Conservation (phyloP, 2,888 invertebrate genomes). For the Pycnomerus fuliginosus region DNA sequence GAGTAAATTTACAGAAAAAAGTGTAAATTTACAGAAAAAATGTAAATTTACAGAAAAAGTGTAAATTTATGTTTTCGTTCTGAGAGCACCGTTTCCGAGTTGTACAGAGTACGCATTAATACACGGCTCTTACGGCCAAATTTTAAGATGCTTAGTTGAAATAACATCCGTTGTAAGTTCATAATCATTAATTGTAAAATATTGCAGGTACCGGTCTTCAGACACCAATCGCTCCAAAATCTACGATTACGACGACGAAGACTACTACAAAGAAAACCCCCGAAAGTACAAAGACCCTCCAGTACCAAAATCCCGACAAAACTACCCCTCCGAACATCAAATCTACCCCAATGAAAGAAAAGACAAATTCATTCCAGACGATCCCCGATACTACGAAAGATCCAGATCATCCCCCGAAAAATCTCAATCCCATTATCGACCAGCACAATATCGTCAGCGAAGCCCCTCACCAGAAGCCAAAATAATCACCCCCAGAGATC, state of each 20-base stretch:
- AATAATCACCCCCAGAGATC: slow-evolving; percentile 68
- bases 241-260: slow-evolving; percentile 28
- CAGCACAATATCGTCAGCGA: slow-evolving; percentile 37
- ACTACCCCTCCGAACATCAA: slow-evolving; percentile 31
- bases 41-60: no score
- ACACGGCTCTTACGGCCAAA: no score
- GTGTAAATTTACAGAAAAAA: no score
- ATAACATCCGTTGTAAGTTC: no score
- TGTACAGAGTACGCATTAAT: no score
- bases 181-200: no score
- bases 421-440: slow-evolving; percentile 8
- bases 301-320: slow-evolving; percentile 42
- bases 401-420: slow-evolving; percentile 24
- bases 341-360: no score
- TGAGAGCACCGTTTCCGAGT: no score
- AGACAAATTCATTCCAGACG: no score
- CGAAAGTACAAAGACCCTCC: slow-evolving; percentile 36
- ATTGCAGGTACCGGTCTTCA: slow-evolving; percentile 22
- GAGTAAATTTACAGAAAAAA: no score
- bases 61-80: no score
- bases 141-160: no score
- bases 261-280: slow-evolving; percentile 34
- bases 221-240: slow-evolving; percentile 1
- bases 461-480: slow-evolving; percentile 56
- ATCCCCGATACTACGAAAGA: slow-evolving; percentile 38